These are phyloP conservation scores for Proteles cristata DNA, from an alignment of 2,113 vertebrate genomes.

Conservation along the genomic window DNA sequence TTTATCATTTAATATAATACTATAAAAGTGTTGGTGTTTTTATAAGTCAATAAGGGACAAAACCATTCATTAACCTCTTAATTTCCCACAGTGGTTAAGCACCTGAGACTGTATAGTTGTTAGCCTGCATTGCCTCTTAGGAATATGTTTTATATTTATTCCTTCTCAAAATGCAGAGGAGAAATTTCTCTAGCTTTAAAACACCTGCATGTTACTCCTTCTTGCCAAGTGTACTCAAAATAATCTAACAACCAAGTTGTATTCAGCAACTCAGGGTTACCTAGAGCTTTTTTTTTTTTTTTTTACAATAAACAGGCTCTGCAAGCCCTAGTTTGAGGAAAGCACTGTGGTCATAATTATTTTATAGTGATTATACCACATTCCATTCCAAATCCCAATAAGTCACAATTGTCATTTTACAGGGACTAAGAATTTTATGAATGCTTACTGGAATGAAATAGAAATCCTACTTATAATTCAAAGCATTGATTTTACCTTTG, in stretches of 20 bases:
- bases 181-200: not conserved
- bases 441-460: not conserved
- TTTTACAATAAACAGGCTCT: not conserved
- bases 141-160: not conserved
- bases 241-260: not conserved
- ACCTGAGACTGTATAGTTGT: not conserved
- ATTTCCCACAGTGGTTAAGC: not conserved
- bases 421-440: not conserved
- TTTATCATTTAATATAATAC: not conserved
- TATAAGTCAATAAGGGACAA: not conserved
- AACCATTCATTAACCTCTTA: not conserved
- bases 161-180: not conserved
- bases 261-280: not conserved
- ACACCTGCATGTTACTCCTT: not conserved
- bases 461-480: not conserved
- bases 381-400: not conserved
- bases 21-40: not conserved
- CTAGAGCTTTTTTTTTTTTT: not conserved
- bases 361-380: not conserved
- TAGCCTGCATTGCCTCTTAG: not conserved
- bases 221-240: not conserved
- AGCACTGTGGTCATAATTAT: not conserved
- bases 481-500: not conserved
- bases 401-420: not conserved
- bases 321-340: not conserved